Base-by-base conservation (phyloP, 2,113 vertebrate genomes). In the Spea bombifrons region DNA sequence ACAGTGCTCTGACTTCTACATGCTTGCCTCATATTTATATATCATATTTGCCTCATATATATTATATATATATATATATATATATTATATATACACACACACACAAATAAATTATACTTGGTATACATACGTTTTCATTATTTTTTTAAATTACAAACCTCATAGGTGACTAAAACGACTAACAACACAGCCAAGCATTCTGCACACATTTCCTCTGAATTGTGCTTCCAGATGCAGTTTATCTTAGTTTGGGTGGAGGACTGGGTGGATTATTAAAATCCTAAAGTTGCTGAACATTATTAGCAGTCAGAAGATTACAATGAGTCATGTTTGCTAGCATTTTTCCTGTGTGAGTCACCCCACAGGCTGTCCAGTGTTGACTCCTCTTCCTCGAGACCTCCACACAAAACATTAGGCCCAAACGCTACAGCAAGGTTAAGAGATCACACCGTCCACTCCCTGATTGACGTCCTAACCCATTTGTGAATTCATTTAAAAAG, bases 271-370 rank as follows among this genome's bases (percentile, higher is more conserved):
- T 71, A 72, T 78, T 61, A 57, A 78, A 78, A 71, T 49, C 59
- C 59, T 78, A 72, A 71, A 78, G 48, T 72, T 78, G 69, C 69
- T 72, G 76, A 78, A 78, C 55, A 45, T 43, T 78, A 53, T 72
- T 66, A 78, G 76, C 15, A 45, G 59, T 68, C 57, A 72, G 76
- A 78, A 70, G 75, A 77, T 78, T 78, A 72, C 61, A 78, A 71
- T 78, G 76, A 72, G 69, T 78, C 76, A 78, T 64, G 49, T 45
- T 71, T 71, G 68, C 59, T 30, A 59, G 68, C 68, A 66, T 78
- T 78, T 63, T 78, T 78, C 76, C 76, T 78, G 69, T 72, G 47
- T 66, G 61, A 78, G 69, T 78, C 76, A 78, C 55, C 59, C 61
- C 52, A 49, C 76, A 66, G 69, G 57, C 69, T 78, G 69, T 72